Conservation (phyloP, 1,140 invertebrate species). For the Cydia pomonella region DNA sequence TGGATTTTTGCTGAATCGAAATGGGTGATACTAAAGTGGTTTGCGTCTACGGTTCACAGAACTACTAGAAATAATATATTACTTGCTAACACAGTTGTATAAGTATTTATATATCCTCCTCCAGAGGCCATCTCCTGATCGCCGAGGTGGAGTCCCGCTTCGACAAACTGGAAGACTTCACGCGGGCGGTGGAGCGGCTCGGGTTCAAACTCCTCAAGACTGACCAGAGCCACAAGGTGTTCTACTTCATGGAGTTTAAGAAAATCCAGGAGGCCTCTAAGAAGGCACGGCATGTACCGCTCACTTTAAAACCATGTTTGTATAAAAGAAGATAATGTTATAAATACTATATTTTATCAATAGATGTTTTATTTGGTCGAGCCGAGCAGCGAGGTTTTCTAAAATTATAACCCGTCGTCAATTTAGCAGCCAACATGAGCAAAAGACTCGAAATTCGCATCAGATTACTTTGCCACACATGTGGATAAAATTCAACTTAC, state of each 20-base stretch:
- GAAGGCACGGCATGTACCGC: slow-evolving; percentile 79
- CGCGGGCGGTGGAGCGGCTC: slow-evolving; percentile 82
- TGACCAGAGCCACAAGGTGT: slow-evolving; percentile 85
- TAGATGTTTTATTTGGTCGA: not conserved
- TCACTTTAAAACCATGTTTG: slow-evolving; percentile 88
- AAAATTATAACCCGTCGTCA: no score
- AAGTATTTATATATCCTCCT: no score
- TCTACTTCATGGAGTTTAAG: slow-evolving; percentile 88
- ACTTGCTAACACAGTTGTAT: no score
- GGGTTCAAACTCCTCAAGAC: slow-evolving; percentile 86
- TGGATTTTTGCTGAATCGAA: no score
- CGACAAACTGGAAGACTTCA: slow-evolving; percentile 84
- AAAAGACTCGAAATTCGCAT: no score
- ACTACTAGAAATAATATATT: no score
- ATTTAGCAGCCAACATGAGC: no score
- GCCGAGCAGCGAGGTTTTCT: no score
- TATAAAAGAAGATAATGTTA: slow-evolving; percentile 85
- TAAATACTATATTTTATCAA: not conserved
- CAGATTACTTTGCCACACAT: no score
- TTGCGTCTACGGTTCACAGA: no score
- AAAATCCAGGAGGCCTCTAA: slow-evolving; percentile 84
- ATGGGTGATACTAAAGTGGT: no score
- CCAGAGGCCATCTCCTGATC: slow-evolving; percentile 88
- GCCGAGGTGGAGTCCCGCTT: slow-evolving; percentile 92
- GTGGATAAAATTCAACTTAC: no score